Percentiles rank a stretch among this genome's conserved stretches.
Conservation (phyloP, 2,797 vertebrate species). For the Nasua narica region DNA sequence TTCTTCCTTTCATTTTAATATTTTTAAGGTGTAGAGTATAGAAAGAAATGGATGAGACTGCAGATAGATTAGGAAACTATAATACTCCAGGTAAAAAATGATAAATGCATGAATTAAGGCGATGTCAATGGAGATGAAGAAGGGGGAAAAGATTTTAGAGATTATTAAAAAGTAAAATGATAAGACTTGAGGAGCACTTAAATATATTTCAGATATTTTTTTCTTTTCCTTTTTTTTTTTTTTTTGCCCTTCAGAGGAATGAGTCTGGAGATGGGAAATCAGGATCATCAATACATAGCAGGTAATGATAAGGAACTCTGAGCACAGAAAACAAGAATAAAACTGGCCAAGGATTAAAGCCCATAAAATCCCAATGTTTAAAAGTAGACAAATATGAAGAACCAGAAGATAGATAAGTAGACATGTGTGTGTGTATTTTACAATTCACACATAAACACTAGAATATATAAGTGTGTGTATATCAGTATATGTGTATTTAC, state of each 20-base stretch:
- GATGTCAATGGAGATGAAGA: neutral
- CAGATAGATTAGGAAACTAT: neutral
- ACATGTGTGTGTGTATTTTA: neutral
- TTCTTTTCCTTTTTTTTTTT: neutral
- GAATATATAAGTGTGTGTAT: too few species aligned
- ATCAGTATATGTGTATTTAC: too few species aligned
- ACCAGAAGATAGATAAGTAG: neutral
- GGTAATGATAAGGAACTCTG: neutral
- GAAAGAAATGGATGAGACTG: neutral
- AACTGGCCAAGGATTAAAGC: neutral
- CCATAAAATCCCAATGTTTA: neutral
- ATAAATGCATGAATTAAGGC: neutral
- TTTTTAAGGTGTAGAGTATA: neutral
- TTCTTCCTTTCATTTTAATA: neutral
- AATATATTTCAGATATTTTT: neutral
- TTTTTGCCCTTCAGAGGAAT: neutral
- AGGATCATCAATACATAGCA: fast-evolving
- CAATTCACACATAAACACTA: neutral
- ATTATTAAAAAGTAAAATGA: neutral
- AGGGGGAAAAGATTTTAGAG: neutral
- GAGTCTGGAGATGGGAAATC: neutral
- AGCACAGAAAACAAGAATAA: neutral
- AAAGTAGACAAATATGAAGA: neutral
- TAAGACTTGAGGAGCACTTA: neutral
- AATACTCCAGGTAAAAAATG: neutral